Conservation (phyloP, 2,797 vertebrate genomes). For the Sebastes hubbsi region DNA sequence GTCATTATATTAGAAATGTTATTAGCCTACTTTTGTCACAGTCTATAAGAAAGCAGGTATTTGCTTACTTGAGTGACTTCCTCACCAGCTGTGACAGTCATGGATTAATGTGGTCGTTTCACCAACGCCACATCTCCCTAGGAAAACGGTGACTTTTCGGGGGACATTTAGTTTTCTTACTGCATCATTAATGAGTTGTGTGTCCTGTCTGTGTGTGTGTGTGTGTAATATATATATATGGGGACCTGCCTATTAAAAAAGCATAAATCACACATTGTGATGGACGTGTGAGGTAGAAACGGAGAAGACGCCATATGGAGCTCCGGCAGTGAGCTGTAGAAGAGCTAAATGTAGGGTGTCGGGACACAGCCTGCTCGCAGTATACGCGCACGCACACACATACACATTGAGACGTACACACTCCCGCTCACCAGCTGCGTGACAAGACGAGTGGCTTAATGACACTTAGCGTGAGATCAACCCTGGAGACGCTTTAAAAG, state of each 20-base stretch:
- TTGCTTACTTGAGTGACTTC: neutral
- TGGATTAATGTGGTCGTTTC: neutral
- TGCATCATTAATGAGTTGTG: neutral
- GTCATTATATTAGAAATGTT: neutral
- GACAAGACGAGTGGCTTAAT: constrained; percentile 64
- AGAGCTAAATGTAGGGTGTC: constrained; percentile 71
- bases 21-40: neutral
- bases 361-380: constrained; percentile 29
- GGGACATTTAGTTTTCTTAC: neutral
- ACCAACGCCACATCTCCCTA: neutral
- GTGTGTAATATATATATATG: neutral
- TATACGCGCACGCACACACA: neutral
- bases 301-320: constrained; percentile 64
- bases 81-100: neutral
- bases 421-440: constrained; percentile 52
- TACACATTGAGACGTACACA: constrained; percentile 3
- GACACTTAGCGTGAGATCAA: constrained; percentile 64
- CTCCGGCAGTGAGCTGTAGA: constrained; percentile 48
- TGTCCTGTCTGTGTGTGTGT: neutral
- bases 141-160: neutral
- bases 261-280: constrained; percentile 53
- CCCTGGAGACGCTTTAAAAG: constrained; percentile 65
- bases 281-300: constrained; percentile 45
- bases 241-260: constrained; percentile 54
- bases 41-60: neutral